phyloP scores from a whole-genome alignment of 2,113 vertebrate species.

The Spheniscus mendiculus region DNA sequence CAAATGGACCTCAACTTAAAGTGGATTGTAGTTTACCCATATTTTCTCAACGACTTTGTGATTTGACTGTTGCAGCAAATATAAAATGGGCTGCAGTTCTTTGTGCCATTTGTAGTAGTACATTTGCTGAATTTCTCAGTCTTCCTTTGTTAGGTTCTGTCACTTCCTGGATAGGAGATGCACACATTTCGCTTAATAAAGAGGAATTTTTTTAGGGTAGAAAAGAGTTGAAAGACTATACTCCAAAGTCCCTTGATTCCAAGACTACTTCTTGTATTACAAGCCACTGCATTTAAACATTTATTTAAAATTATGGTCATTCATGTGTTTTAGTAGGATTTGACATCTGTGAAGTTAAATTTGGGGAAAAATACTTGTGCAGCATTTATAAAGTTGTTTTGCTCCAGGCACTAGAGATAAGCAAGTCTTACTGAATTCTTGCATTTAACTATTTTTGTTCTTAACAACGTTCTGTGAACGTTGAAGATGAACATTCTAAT shows the following conservation, averaged over 20 bases:
- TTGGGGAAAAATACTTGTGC: not conserved
- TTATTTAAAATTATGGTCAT: not conserved
- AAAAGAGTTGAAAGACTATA: not conserved
- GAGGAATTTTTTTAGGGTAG: not conserved
- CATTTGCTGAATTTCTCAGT: not conserved
- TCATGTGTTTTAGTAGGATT: not conserved
- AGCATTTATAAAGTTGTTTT: not conserved
- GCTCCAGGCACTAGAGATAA: not conserved
- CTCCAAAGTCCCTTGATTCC: not conserved
- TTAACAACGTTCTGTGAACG: not conserved
- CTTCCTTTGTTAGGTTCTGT: not conserved
- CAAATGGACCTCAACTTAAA: accelerated
- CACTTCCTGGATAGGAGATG: not conserved
- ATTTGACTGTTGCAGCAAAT: not conserved
- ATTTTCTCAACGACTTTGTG: not conserved
- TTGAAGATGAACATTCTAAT: not conserved
- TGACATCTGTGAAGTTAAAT: not conserved
- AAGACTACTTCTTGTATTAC: not conserved
- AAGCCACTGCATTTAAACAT: not conserved
- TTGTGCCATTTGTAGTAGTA: not conserved
- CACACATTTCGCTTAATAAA: not conserved
- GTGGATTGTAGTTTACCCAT: not conserved
- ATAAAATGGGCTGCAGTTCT: not conserved
- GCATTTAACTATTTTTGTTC: not conserved
- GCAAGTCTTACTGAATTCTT: not conserved